Evolutionary conservation across 2,797 vertebrate genomes (phyloP).

Genomic region (Phyllotis vaccarum): DNA sequence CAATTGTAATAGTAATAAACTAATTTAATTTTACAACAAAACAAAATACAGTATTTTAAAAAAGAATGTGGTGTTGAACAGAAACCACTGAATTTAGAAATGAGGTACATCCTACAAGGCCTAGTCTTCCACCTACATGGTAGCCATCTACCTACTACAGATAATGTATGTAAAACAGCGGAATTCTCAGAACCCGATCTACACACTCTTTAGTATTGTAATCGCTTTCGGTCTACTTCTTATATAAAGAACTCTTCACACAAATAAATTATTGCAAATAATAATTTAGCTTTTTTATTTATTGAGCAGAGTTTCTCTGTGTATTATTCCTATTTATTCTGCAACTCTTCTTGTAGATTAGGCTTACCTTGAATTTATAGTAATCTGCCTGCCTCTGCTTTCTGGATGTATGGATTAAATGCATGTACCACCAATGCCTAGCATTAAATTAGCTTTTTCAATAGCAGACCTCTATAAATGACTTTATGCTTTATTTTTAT

Average conservation of each 20-base stretch:
- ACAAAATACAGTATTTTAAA: neutral
- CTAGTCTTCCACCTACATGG: too few species aligned
- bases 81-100: neutral
- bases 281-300: neutral
- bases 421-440: neutral
- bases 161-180: neutral
- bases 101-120: neutral
- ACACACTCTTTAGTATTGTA: neutral
- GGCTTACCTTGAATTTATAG: neutral
- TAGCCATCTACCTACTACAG: rapidly evolving
- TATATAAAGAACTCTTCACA: neutral
- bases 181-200: neutral
- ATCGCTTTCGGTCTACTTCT: neutral
- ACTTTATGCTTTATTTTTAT: neutral
- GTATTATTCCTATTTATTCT: neutral
- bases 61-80: neutral
- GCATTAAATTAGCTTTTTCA: neutral
- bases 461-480: neutral
- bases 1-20: neutral
- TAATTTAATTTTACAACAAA: neutral
- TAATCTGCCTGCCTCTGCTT: neutral
- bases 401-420: neutral
- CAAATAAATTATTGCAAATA: neutral
- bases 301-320: neutral
- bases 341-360: neutral